These are phyloP conservation scores for Malacoctenus gilli DNA, from an alignment of 2,797 vertebrate genomes.

Conservation along the genomic window DNA sequence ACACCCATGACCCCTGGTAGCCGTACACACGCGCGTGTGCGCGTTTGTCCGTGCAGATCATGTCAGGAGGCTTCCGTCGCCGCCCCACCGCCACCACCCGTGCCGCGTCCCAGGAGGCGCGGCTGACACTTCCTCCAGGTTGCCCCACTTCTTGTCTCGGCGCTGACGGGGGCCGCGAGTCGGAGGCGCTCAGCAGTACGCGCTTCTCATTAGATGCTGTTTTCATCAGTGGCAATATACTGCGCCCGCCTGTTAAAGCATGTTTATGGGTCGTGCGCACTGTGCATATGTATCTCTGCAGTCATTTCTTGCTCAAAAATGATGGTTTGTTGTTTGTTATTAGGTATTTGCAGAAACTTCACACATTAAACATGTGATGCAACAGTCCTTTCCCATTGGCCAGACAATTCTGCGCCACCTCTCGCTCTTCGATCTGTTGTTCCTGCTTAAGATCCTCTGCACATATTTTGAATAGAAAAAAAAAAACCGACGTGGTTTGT, in stretches of 20 bases:
- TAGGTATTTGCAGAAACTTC: slow-evolving; percentile 4
- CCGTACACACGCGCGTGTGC: not conserved
- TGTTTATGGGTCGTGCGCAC: slow-evolving; percentile 5
- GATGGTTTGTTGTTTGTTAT: not conserved
- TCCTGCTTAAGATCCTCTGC: slow-evolving; percentile 27
- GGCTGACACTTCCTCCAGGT: slow-evolving; percentile 51
- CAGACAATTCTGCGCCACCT: not conserved
- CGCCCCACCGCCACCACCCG: no score
- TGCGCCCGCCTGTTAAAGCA: slow-evolving; percentile 34
- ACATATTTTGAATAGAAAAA: no score
- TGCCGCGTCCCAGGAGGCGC: slow-evolving; percentile 47
- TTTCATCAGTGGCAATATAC: slow-evolving; percentile 42
- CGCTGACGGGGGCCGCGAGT: slow-evolving; percentile 45
- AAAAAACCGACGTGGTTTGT: no score
- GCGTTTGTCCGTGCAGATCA: slow-evolving; percentile 4
- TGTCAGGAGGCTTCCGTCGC: slow-evolving; percentile 19
- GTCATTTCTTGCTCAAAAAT: slow-evolving; percentile 14
- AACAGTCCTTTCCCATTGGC: not conserved
- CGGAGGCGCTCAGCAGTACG: slow-evolving; percentile 42
- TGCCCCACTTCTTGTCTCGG: slow-evolving; percentile 50
- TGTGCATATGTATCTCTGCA: not conserved
- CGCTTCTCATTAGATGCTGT: slow-evolving; percentile 52
- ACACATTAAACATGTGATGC: not conserved
- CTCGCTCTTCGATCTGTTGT: slow-evolving; percentile 14
- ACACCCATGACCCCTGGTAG: slow-evolving; percentile 18